Base-by-base conservation (phyloP, 2,888 invertebrate genomes). In the Trichopria drosophilae region DNA sequence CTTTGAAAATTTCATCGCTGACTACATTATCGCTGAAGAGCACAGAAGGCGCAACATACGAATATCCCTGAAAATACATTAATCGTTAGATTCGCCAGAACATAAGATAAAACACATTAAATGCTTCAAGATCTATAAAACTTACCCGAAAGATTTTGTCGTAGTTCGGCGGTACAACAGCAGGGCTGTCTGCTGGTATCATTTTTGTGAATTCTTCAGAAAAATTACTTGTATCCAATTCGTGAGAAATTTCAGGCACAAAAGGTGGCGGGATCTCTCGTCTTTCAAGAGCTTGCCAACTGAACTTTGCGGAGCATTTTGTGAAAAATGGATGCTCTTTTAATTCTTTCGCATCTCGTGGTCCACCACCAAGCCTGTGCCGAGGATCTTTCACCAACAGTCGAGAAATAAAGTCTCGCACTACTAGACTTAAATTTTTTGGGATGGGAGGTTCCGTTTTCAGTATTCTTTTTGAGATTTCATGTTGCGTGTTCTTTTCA, bases 181-280 rank as follows among this genome's bases (percentile, higher is more conserved):
- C 92, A 0, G 95, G 95, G 4, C 94, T 93, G 77, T 96, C 95
- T 0, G 90, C 87, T 6, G 94, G 89, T 41, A 86, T 83, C 86
- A 94, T 90, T 65, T 86, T 85, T 0, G 97, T 98, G 78, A 98
- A 98, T 78, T 98, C 97, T 59, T 92, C 92, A 34, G 95, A 90
- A 77, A 98, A 98, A 81, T 98, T 96, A 69, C 92, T 91, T 10
- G 93, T 93, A 77, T 98, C 97, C 55, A 93, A 81, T 74, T 94
- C 93, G 75, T 88, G 83, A 58, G 79, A 76, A 54, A 97, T 87
- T 49, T 83, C 82, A n/a, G 97, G 98, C 60, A 88, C 86, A 78
- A 96, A 94, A 1, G 96, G 96, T 0, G 97, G 93, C 10, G 84
- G 76, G 49, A 93, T 82, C 62, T 85, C 83, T 67, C 93, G 90